Evolutionary conservation across 2,888 invertebrate genomes (phyloP).

Genomic region (Ceratothoa steindachneri): DNA sequence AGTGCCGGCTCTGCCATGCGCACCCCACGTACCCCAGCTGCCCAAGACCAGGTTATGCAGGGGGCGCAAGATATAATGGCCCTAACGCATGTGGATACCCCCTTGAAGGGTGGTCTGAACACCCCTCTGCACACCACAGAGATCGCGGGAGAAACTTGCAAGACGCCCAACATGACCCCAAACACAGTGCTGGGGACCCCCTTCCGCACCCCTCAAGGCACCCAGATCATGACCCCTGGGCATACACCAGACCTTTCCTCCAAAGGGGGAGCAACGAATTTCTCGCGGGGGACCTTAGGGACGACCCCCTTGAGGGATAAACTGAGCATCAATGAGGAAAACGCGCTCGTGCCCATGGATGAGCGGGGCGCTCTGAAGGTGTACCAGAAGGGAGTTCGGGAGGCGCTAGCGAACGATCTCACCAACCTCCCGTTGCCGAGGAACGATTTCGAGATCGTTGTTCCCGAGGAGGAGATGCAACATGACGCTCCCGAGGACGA

Average conservation of each 20-base stretch:
- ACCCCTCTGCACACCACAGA: constrained; percentile 87
- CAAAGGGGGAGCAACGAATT: not conserved
- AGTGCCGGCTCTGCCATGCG: constrained; percentile 71
- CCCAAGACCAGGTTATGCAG: constrained; percentile 56
- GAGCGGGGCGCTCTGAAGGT: constrained; percentile 33
- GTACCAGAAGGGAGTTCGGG: constrained; percentile 58
- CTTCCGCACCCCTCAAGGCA: constrained; percentile 58
- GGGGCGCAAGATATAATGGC: constrained; percentile 99
- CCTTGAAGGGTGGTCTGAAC: constrained; percentile 89
- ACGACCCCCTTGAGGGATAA: constrained; percentile 84
- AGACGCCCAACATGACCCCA: constrained; percentile 71
- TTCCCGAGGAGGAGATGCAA: constrained; percentile 74
- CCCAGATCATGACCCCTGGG: constrained; percentile 26
- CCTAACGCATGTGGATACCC: constrained; percentile 93
- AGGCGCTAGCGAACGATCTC: constrained; percentile 71
- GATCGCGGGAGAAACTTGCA: constrained; percentile 76
- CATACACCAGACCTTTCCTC: constrained; percentile 20
- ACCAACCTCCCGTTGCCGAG: constrained; percentile 80
- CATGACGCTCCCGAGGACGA: constrained; percentile 53
- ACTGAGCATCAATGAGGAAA: constrained; percentile 88
- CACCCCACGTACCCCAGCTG: constrained; percentile 76
- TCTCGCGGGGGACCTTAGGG: constrained; percentile 51
- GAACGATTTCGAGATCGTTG: constrained; percentile 98
- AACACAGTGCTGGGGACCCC: constrained; percentile 87
- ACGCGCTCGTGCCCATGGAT: constrained; percentile 60